phyloP scores from a whole-genome alignment of 1,140 invertebrate genomes.

The Amphibalanus amphitrite region DNA sequence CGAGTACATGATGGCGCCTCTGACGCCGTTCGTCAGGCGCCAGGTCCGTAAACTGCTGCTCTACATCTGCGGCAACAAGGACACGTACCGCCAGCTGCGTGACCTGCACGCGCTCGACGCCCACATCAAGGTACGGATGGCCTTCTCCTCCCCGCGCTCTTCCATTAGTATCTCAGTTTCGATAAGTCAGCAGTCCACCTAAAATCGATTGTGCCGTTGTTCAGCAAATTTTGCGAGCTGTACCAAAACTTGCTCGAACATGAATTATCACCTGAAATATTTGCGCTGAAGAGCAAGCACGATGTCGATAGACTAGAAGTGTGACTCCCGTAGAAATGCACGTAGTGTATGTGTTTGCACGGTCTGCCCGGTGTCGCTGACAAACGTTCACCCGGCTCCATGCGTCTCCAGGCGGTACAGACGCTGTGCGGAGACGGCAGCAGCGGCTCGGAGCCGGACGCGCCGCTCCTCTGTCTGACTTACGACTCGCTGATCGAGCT shows the following conservation, averaged over 20 bases:
- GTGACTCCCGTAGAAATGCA: too few species aligned
- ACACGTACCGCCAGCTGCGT: slow-evolving; percentile 79
- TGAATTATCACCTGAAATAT: too few species aligned
- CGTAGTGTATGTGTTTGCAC: too few species aligned
- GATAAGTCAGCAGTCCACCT: too few species aligned
- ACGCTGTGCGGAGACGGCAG: slow-evolving; percentile 39
- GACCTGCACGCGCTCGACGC: slow-evolving; percentile 78
- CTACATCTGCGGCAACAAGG: slow-evolving; percentile 86
- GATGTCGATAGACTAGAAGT: too few species aligned
- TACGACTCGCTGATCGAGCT: slow-evolving; percentile 82
- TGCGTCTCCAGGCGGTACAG: slow-evolving; percentile 26
- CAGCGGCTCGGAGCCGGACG: slow-evolving; percentile 23
- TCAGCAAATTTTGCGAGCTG: too few species aligned
- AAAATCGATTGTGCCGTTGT: too few species aligned
- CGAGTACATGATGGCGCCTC: slow-evolving; percentile 85
- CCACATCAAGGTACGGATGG: slow-evolving; percentile 42
- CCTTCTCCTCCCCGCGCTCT: too few species aligned
- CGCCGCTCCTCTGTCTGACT: slow-evolving; percentile 37
- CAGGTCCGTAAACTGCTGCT: slow-evolving; percentile 64
- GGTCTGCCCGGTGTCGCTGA: too few species aligned
- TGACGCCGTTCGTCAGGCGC: slow-evolving; percentile 33
- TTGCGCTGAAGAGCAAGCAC: too few species aligned
- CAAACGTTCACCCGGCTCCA: slow-evolving; percentile 9
- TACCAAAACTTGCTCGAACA: too few species aligned
- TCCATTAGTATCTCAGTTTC: too few species aligned